These are phyloP conservation scores for Ostrea edulis DNA, from an alignment of 1,140 invertebrate species.

Conservation along the genomic window DNA sequence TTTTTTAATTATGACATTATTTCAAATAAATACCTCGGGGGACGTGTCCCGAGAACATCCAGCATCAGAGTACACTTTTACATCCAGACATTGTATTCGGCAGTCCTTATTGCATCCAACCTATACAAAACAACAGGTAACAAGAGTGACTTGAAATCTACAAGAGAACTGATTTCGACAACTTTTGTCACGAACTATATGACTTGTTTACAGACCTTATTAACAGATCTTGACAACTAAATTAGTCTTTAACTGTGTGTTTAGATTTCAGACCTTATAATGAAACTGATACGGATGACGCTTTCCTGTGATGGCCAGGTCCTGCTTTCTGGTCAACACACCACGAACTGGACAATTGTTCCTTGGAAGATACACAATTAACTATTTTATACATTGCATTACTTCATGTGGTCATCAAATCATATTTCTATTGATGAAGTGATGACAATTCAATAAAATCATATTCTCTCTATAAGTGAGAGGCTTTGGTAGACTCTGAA, in stretches of 20 bases:
- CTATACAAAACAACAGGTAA: background rate
- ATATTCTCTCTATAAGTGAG: too few relatives aligned
- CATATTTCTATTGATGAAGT: too few relatives aligned
- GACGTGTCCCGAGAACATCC: background rate
- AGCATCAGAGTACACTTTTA: slow-evolving; percentile 3
- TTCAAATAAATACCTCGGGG: background rate
- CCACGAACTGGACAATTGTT: slow-evolving; percentile 9
- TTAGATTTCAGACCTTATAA: slow-evolving; percentile 36
- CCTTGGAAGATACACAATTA: background rate
- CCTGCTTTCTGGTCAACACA: slow-evolving; percentile 19
- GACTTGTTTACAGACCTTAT: background rate
- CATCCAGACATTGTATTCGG: background rate
- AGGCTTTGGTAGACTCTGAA: too few relatives aligned
- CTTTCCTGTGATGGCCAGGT: slow-evolving; percentile 39
- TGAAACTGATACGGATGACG: slow-evolving; percentile 36
- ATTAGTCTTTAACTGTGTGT: background rate
- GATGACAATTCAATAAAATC: too few relatives aligned
- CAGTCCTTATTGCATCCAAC: background rate
- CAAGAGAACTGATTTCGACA: too few relatives aligned
- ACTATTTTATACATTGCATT: too few relatives aligned
- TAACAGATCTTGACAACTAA: background rate
- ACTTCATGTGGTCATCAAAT: too few relatives aligned
- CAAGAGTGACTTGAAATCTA: background rate
- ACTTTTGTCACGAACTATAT: too few relatives aligned
- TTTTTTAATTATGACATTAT: too few relatives aligned